Conservation (phyloP, 1,140 invertebrate species). For the Latrodectus geometricus region DNA sequence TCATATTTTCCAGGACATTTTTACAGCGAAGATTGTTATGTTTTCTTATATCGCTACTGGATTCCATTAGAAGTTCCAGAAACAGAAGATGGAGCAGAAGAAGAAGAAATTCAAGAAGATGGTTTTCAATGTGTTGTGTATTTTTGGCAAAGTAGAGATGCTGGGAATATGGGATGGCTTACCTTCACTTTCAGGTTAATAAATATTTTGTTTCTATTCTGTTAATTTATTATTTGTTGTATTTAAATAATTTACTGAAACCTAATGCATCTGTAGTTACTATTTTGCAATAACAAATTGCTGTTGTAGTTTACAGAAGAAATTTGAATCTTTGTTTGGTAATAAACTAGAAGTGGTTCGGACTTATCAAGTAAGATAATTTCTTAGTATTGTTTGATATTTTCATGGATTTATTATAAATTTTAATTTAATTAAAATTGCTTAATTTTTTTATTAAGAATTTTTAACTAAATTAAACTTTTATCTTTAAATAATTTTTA, state of each 20-base stretch:
- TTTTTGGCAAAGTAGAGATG: conserved; percentile 98
- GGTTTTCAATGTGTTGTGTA: conserved; percentile 97
- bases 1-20: conserved; percentile 76
- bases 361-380: conserved; percentile 80
- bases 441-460: too few species aligned
- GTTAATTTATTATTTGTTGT: neutral
- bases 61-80: conserved; percentile 76
- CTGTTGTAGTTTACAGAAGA: conserved; percentile 86
- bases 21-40: conserved; percentile 96
- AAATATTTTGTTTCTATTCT: neutral
- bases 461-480: too few species aligned
- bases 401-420: neutral
- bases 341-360: conserved; percentile 96
- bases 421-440: too few species aligned
- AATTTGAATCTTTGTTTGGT: conserved; percentile 95
- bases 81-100: conserved; percentile 70
- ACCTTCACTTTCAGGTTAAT: conserved; percentile 94
- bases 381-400: conserved; percentile 10
- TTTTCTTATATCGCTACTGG: conserved; percentile 97
- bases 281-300: neutral
- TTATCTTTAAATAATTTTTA: too few species aligned
- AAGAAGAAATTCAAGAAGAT: conserved; percentile 80
- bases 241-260: neutral
- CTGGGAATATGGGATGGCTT: conserved; percentile 99
- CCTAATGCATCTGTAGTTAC: neutral